These are phyloP conservation scores for Paratilapia polleni DNA, from an alignment of 2,113 vertebrate species.

Conservation along the genomic window DNA sequence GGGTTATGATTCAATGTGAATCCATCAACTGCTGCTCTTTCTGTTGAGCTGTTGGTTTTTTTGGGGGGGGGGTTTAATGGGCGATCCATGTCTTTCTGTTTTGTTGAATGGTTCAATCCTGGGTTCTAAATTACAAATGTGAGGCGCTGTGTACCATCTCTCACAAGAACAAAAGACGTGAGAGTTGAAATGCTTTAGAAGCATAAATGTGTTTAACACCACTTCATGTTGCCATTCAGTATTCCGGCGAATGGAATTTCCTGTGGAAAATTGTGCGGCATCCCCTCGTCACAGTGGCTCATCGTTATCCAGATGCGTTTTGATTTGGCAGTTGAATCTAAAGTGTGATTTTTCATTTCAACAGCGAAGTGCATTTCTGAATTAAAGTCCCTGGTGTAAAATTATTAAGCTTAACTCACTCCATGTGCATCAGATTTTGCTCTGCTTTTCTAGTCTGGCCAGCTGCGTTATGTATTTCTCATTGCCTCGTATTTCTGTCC, in stretches of 20 bases:
- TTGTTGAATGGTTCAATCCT: constrained; percentile 53
- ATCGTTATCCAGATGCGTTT: constrained; percentile 28
- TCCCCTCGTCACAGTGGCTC: background rate
- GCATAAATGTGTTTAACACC: constrained; percentile 48
- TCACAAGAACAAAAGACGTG: constrained; percentile 31
- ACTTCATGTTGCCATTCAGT: constrained; percentile 16
- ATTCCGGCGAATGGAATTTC: constrained; percentile 23
- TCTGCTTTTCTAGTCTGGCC: background rate
- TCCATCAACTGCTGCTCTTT: constrained; percentile 31
- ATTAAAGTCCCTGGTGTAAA: background rate
- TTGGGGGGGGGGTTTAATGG: too few relatives aligned
- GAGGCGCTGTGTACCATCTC: constrained; percentile 31
- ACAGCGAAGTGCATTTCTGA: background rate
- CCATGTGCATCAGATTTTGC: background rate
- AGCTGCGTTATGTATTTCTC: background rate
- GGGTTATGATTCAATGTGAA: constrained; percentile 61
- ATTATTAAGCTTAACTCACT: constrained; percentile 1
- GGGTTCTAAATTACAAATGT: constrained; percentile 62
- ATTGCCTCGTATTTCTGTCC: background rate
- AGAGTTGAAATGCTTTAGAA: constrained; percentile 32
- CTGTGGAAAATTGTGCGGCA: constrained; percentile 24
- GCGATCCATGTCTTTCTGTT: constrained; percentile 44
- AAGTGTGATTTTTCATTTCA: constrained; percentile 11
- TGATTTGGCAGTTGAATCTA: constrained; percentile 34
- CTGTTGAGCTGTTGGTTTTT: constrained; percentile 18